Conservation (phyloP, 2,113 vertebrate species). For the Hippoglossus stenolepis region DNA sequence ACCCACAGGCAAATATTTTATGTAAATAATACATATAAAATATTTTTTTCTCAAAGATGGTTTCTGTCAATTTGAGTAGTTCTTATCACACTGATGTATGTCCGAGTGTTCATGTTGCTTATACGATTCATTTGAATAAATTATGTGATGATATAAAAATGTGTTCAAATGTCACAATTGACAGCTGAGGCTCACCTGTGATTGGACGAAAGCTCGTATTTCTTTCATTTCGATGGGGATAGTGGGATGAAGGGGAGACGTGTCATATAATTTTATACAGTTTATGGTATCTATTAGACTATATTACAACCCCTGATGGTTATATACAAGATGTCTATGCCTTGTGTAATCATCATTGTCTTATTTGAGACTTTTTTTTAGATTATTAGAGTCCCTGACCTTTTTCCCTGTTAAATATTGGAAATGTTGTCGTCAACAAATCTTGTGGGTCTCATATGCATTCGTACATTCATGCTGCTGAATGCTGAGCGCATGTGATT, state of each 20-base stretch:
- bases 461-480: neutral
- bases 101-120: no score
- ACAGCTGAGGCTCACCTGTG: no score
- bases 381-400: neutral
- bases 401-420: neutral
- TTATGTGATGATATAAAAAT: no score
- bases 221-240: no score
- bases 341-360: neutral
- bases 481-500: neutral
- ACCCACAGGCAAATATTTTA: slow-evolving; percentile 34
- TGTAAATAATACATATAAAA: no score
- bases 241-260: no score
- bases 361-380: neutral
- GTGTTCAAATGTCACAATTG: no score
- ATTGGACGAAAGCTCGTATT: no score
- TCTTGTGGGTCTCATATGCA: neutral
- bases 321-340: neutral
- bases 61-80: no score
- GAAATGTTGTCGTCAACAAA: neutral
- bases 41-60: no score
- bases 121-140: no score
- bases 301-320: neutral
- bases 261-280: neutral
- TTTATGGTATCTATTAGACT: neutral
- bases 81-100: no score